Percentiles rank a stretch among this genome's conserved stretches.
These are phyloP conservation scores for Meles meles DNA, from an alignment of 2,113 vertebrate genomes.

Conservation along the genomic window DNA sequence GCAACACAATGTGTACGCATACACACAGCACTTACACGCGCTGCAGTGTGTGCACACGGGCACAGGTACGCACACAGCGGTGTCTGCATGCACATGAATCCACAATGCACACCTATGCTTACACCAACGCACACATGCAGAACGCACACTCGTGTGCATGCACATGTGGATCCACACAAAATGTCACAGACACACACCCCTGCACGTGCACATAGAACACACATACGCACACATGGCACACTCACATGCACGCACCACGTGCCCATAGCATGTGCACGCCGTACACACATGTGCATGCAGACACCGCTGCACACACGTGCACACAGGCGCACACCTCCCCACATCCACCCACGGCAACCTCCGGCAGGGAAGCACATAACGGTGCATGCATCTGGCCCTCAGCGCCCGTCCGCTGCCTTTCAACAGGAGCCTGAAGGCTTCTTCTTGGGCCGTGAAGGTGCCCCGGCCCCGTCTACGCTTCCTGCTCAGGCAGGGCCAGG, in stretches of 20 bases:
- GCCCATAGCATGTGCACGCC: neutral
- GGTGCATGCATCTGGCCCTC: no score
- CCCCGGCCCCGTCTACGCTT: neutral
- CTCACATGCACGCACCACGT: no score
- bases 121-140: neutral
- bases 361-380: neutral
- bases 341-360: neutral
- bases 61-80: no score
- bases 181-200: neutral
- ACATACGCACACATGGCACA: neutral
- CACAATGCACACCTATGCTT: neutral
- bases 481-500: neutral
- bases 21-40: neutral
- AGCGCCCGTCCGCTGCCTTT: neutral
- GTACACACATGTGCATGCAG: neutral
- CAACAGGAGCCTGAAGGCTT: neutral
- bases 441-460: accelerated
- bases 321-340: neutral
- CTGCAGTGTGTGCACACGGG: neutral
- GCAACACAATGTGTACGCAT: accelerated
- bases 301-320: neutral
- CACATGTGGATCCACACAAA: neutral
- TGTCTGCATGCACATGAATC: neutral
- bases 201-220: neutral
- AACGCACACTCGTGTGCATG: neutral